A percentile compares a stretch with the other conserved stretches of the same genome.
Evolutionary conservation across 2,797 vertebrate species (phyloP).

Genomic region (Diglossa cyanea): DNA sequence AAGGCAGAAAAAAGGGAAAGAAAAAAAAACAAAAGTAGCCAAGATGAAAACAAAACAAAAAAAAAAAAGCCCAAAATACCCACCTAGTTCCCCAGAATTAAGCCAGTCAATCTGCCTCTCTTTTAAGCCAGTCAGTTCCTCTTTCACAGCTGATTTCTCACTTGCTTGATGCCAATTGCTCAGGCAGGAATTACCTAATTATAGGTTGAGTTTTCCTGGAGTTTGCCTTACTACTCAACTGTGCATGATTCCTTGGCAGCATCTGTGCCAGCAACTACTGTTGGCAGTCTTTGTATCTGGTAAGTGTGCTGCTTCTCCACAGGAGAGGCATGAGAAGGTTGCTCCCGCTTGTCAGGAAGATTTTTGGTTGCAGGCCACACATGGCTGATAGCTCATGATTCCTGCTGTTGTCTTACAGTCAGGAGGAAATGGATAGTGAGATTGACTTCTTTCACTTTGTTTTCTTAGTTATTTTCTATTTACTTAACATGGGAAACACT

Average conservation of each 20-base stretch:
- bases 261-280: not conserved
- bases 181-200: not conserved
- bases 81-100: not conserved
- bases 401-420: not conserved
- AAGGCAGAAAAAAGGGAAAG: not conserved
- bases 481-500: not conserved
- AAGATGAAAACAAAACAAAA: not conserved
- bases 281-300: not conserved
- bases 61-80: not conserved
- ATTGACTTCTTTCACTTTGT: not conserved
- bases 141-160: not conserved
- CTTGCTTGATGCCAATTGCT: not conserved
- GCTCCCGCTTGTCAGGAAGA: not conserved
- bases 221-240: not conserved
- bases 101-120: not conserved
- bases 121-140: not conserved
- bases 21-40: not conserved
- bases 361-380: not conserved
- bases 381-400: not conserved
- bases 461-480: not conserved
- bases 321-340: not conserved
- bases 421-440: not conserved
- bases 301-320: not conserved
- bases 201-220: not conserved
- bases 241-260: not conserved